Conservation (phyloP, 2,888 invertebrate species). For the Coremacera marginata region DNA sequence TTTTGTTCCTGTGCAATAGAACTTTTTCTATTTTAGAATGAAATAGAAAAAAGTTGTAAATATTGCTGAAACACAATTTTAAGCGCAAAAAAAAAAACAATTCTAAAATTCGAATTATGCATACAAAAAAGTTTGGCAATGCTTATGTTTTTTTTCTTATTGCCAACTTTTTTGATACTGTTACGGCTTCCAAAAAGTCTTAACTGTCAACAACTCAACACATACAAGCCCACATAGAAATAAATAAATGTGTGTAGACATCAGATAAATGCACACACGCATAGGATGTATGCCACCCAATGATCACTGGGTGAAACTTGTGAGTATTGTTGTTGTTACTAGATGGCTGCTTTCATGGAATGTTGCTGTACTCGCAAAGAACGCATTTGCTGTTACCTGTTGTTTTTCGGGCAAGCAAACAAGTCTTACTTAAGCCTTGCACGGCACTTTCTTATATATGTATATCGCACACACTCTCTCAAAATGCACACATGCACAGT, state of each 20-base stretch:
- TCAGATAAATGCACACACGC: not conserved
- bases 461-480: not conserved
- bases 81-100: too few species aligned
- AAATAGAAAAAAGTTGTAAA: too few species aligned
- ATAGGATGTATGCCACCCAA: not conserved
- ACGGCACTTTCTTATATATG: not conserved
- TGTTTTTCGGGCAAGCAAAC: conserved; percentile 26
- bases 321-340: not conserved
- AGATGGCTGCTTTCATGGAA: not conserved
- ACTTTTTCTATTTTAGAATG: too few species aligned
- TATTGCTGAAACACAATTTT: too few species aligned
- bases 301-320: not conserved
- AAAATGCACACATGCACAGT: not conserved
- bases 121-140: too few species aligned
- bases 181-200: too few species aligned
- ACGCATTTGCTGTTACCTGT: conserved; percentile 28
- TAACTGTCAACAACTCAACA: conserved; percentile 17
- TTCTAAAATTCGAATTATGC: too few species aligned
- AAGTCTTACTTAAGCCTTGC: conserved; percentile 12
- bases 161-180: too few species aligned
- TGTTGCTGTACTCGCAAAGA: not conserved
- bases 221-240: not conserved
- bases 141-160: too few species aligned
- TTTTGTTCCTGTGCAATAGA: too few species aligned
- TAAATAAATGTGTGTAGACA: not conserved